phyloP scores from a whole-genome alignment of 2,797 vertebrate genomes.

The Sebastiscus tertius region DNA sequence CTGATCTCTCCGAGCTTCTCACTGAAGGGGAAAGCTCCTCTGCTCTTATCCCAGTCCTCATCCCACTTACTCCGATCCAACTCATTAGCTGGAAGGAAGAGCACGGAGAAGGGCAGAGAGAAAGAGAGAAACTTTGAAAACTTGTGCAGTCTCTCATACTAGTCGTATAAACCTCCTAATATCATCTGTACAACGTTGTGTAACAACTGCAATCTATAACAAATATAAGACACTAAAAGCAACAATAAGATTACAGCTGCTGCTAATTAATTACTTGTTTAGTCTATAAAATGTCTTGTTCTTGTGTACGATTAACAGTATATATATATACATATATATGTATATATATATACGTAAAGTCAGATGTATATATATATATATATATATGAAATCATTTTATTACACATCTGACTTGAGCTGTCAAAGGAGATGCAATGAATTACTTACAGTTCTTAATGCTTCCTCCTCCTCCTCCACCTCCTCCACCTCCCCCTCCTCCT shows the following conservation, averaged over 20 bases:
- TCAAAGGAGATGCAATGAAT: background rate
- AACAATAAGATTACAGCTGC: background rate
- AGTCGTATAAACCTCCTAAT: background rate
- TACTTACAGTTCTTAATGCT: constrained; percentile 90
- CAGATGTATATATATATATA: too few species aligned
- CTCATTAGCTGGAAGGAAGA: constrained; percentile 80
- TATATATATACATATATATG: too few species aligned
- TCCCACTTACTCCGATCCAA: constrained; percentile 96
- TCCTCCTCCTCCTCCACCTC: constrained; percentile 63
- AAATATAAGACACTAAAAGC: background rate
- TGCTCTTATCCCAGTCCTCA: constrained; percentile 99
- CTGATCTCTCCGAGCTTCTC: constrained; percentile 97
- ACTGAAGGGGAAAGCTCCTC: constrained; percentile 93
- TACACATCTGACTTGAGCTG: background rate
- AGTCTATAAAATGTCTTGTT: background rate
- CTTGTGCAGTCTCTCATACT: background rate
- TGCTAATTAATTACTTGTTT: background rate
- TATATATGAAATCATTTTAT: background rate
- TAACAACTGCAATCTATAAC: background rate
- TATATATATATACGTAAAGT: too few species aligned
- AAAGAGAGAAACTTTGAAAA: background rate
- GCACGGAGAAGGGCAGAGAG: background rate
- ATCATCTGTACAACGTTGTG: background rate
- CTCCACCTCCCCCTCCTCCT: constrained; percentile 25
- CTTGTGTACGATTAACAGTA: too few species aligned